Percentiles rank a stretch among this genome's conserved stretches.
These are phyloP conservation scores for Arvicanthis niloticus DNA, from an alignment of 2,113 vertebrate genomes.

Conservation along the genomic window DNA sequence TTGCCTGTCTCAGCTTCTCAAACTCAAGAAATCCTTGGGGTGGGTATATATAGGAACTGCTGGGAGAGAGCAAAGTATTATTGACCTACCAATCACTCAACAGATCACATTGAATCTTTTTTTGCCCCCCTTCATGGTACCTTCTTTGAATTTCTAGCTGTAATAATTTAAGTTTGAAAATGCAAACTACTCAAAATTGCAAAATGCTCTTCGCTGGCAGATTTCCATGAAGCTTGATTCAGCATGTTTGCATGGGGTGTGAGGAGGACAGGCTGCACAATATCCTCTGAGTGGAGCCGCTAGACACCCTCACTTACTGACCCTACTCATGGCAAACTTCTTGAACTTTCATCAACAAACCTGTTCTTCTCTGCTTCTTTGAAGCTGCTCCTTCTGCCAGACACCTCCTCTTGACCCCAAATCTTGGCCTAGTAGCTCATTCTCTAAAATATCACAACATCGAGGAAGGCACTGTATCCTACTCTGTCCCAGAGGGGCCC, in stretches of 20 bases:
- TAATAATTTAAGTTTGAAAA: background rate
- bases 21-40: background rate
- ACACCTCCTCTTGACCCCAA: background rate
- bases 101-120: background rate
- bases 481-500: background rate
- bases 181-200: constrained; percentile 48
- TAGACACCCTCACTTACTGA: background rate
- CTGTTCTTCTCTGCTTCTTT: background rate
- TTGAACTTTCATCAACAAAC: too few species aligned
- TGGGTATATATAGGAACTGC: fast-evolving
- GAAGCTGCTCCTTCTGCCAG: background rate
- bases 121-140: background rate
- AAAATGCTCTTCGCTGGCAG: constrained; percentile 38
- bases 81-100: background rate
- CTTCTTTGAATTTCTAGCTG: constrained; percentile 55
- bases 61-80: background rate
- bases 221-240: constrained; percentile 42
- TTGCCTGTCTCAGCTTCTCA: background rate
- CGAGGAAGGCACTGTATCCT: background rate
- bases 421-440: background rate
- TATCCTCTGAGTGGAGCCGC: background rate
- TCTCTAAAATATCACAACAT: background rate
- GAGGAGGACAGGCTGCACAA: background rate
- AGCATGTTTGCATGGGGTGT: background rate
- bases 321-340: fast-evolving